Evolutionary conservation across 2,113 vertebrate species (phyloP).

Genomic region (Lipotes vexillifer): DNA sequence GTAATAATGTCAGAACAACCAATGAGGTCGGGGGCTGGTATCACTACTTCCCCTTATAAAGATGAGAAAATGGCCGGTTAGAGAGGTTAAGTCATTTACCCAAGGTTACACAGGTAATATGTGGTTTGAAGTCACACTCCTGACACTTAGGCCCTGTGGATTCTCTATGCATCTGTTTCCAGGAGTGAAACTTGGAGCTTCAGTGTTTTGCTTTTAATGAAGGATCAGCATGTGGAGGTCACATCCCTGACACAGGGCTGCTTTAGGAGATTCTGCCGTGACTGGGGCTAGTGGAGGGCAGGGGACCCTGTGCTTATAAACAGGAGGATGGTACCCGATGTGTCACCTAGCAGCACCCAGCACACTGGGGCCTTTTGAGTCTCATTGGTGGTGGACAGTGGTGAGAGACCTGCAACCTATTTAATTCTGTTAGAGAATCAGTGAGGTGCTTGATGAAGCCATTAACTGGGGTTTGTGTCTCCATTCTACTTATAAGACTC

Average conservation of each 20-base stretch:
- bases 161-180: background rate
- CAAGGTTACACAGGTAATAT: background rate
- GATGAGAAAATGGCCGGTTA: background rate
- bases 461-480: conserved; percentile 76
- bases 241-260: background rate
- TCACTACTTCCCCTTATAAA: background rate
- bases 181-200: background rate
- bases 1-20: background rate
- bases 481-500: conserved; percentile 77
- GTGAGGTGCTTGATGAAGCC: conserved; percentile 76
- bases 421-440: conserved; percentile 76
- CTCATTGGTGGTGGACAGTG: background rate
- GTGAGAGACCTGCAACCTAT: conserved; percentile 60
- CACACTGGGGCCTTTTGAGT: conserved; percentile 12
- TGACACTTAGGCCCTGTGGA: background rate
- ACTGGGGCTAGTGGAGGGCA: background rate
- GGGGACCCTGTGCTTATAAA: background rate
- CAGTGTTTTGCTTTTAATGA: background rate
- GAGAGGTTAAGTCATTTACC: background rate
- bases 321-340: background rate
- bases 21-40: background rate
- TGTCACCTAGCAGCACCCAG: background rate
- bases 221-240: background rate
- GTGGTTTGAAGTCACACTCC: background rate
- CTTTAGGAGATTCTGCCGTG: background rate